These are phyloP conservation scores for Electrona antarctica DNA, from an alignment of 2,113 vertebrate genomes.

Conservation along the genomic window DNA sequence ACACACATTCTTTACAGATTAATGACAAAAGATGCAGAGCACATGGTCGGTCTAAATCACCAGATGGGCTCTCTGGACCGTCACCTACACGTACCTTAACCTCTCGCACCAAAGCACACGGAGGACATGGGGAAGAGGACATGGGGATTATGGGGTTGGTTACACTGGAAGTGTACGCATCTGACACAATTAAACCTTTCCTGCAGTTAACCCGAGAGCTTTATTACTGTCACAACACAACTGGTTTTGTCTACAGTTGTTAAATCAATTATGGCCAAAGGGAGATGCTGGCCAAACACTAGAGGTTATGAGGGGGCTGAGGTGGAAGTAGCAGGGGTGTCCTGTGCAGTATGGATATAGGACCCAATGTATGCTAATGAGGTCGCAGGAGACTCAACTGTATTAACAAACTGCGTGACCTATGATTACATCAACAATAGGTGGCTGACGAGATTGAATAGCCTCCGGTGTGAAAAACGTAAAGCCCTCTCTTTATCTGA, in stretches of 20 bases:
- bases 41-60: background rate
- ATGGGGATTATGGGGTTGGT: conserved; percentile 24
- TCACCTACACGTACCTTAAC: conserved; percentile 2
- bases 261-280: background rate
- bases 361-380: background rate
- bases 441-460: conserved; percentile 13
- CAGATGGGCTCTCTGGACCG: conserved; percentile 24
- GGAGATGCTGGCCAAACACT: conserved; percentile 7
- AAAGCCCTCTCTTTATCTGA: conserved; percentile 18
- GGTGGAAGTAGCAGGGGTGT: background rate
- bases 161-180: conserved; percentile 14
- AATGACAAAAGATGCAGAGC: background rate
- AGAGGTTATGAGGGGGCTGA: background rate
- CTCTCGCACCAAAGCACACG: conserved; percentile 18
- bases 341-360: conserved; percentile 10
- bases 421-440: background rate
- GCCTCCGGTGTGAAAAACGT: conserved; percentile 29
- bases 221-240: background rate
- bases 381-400: background rate
- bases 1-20: background rate
- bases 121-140: conserved; percentile 5
- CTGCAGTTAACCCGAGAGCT: background rate
- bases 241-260: background rate
- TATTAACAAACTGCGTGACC: background rate
- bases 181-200: conserved; percentile 21